A percentile compares a stretch with the other conserved stretches of the same genome.
These are phyloP conservation scores for Emydocephalus ijimae DNA, from an alignment of 2,113 vertebrate species.

Conservation along the genomic window DNA sequence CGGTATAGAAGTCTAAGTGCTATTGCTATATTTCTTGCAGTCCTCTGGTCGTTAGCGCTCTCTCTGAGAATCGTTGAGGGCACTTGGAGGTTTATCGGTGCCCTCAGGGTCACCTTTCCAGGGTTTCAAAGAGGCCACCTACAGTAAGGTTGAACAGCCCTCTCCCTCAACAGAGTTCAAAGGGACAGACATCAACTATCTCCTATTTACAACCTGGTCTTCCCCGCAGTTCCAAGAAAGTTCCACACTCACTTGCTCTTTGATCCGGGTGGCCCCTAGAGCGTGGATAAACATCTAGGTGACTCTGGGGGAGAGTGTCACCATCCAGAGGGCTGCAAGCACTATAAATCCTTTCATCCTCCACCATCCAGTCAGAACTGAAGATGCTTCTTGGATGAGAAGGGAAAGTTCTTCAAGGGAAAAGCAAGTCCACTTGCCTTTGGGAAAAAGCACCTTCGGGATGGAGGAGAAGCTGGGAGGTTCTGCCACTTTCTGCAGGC, in stretches of 20 bases:
- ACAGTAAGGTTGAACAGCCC: too few species aligned
- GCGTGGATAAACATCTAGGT: not conserved
- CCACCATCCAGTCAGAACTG: not conserved
- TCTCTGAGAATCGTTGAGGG: too few species aligned
- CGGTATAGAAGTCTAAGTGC: too few species aligned
- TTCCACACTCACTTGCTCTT: not conserved
- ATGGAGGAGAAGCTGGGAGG: not conserved
- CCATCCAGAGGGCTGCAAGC: too few species aligned
- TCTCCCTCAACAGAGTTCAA: too few species aligned
- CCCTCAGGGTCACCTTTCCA: not conserved
- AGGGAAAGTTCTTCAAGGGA: not conserved
- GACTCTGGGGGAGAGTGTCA: too few species aligned
- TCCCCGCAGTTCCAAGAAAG: not conserved
- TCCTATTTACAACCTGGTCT: too few species aligned
- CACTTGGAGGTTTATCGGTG: too few species aligned
- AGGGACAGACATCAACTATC: not conserved
- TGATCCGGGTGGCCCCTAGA: not conserved
- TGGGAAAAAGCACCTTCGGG: not conserved
- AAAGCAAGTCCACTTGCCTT: not conserved
- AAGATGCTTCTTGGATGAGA: not conserved
- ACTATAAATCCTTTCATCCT: not conserved
- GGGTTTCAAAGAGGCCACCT: not conserved
- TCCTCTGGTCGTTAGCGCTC: not conserved
- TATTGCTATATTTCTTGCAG: not conserved
- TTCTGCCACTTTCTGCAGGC: not conserved